These are phyloP conservation scores for Drosophila seclusa DNA, from an alignment of 2,888 invertebrate genomes.

Conservation along the genomic window DNA sequence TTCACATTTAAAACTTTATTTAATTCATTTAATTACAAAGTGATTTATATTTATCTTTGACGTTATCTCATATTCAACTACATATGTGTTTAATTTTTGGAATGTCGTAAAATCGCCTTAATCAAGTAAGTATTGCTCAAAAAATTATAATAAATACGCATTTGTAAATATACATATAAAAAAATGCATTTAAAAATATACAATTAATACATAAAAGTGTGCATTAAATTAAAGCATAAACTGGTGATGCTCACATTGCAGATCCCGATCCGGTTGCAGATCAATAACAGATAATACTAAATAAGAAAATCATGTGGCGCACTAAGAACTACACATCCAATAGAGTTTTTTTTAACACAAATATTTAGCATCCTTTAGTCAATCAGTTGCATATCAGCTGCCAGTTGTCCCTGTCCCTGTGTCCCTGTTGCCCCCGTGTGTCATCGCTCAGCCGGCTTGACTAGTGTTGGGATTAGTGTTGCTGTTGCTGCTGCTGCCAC, in stretches of 20 bases:
- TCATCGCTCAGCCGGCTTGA: conserved; percentile 61
- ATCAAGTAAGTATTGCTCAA: conserved; percentile 40
- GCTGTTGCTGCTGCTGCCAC: conserved; percentile 42
- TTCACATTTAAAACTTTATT: conserved; percentile 57
- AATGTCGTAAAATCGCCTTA: conserved; percentile 76
- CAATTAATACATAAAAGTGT: conserved; percentile 59
- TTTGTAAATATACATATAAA: conserved; percentile 35
- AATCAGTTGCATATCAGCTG: conserved; percentile 55
- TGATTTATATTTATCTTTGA: conserved; percentile 28
- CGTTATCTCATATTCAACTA: conserved; percentile 59
- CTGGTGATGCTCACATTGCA: conserved; percentile 45
- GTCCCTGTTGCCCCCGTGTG: background rate
- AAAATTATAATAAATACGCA: conserved; percentile 44
- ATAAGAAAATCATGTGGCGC: conserved; percentile 57
- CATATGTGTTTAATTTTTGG: conserved; percentile 62
- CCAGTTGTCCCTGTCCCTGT: conserved; percentile 2
- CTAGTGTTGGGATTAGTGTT: conserved; percentile 55
- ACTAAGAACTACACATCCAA: conserved; percentile 66
- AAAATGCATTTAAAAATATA: conserved; percentile 54
- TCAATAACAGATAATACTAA: conserved; percentile 64
- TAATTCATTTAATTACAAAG: conserved; percentile 48
- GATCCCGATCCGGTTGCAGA: conserved; percentile 22
- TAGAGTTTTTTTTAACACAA: conserved; percentile 71
- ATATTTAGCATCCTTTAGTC: conserved; percentile 77
- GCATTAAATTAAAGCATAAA: conserved; percentile 56